Conservation (phyloP, 2,797 vertebrate genomes). For the Harpagifer antarcticus region DNA sequence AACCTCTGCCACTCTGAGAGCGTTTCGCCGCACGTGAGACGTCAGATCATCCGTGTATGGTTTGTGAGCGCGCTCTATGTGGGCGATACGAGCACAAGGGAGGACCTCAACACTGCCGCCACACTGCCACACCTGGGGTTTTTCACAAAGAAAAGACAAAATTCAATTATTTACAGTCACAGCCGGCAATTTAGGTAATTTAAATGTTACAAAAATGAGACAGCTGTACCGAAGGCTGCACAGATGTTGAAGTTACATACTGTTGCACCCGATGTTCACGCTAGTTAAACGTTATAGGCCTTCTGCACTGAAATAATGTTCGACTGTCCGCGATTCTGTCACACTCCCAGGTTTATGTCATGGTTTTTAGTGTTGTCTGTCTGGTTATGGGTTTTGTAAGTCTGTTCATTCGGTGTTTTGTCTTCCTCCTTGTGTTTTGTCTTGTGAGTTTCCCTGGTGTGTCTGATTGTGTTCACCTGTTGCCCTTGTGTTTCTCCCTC, state of each 20-base stretch:
- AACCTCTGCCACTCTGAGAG: slow-evolving; percentile 95
- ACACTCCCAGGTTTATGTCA: too few relatives aligned
- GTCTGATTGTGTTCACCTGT: too few relatives aligned
- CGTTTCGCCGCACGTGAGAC: slow-evolving; percentile 93
- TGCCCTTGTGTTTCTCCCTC: too few relatives aligned
- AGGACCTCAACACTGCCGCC: slow-evolving; percentile 95
- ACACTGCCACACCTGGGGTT: slow-evolving; percentile 83
- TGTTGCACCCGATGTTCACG: slow-evolving; percentile 2
- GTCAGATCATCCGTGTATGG: slow-evolving; percentile 97
- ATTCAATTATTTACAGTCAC: neutral
- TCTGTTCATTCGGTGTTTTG: too few relatives aligned
- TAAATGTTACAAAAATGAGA: neutral
- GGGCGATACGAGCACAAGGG: slow-evolving; percentile 95
- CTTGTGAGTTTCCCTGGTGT: too few relatives aligned
- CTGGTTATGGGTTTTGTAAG: too few relatives aligned
- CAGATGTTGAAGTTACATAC: slow-evolving; percentile 4
- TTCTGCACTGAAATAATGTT: neutral
- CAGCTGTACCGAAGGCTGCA: slow-evolving; percentile 14
- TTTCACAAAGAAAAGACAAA: slow-evolving; percentile 16
- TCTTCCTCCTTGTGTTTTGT: too few relatives aligned
- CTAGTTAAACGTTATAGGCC: neutral
- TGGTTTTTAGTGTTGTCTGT: too few relatives aligned
- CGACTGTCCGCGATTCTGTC: neutral
- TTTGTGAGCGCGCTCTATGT: slow-evolving; percentile 97
- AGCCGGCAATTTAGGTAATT: neutral